phyloP scores from a whole-genome alignment of 2,113 vertebrate genomes.

The Emberiza fucata region DNA sequence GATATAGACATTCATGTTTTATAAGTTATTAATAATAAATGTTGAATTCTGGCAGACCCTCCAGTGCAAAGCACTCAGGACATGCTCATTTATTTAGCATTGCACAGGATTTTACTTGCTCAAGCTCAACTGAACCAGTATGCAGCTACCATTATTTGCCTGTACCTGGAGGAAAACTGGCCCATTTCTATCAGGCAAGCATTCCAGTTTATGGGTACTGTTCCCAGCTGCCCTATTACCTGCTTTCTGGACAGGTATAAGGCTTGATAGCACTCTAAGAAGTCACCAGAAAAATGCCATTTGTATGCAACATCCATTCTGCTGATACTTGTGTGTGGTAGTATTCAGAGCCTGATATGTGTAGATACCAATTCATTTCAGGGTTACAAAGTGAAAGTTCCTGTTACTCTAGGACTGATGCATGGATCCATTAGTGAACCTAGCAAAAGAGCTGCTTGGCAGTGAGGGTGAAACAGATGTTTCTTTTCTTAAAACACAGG shows the following conservation, averaged over 20 bases:
- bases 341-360: not conserved
- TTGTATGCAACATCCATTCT: not conserved
- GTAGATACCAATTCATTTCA: not conserved
- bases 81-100: not conserved
- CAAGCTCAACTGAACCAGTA: not conserved
- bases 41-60: not conserved
- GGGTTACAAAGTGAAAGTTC: not conserved
- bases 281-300: not conserved
- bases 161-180: not conserved
- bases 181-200: fast-evolving
- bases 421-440: not conserved
- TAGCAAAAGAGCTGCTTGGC: not conserved
- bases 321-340: fast-evolving
- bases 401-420: not conserved
- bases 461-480: not conserved
- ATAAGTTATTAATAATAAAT: not conserved
- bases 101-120: not conserved
- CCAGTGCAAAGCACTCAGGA: not conserved
- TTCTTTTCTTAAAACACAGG: not conserved
- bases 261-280: not conserved
- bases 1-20: not conserved
- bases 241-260: not conserved
- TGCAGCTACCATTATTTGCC: not conserved
- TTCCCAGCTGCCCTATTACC: not conserved
- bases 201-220: not conserved